Evolutionary conservation across 2,113 vertebrate species (phyloP).

Genomic region (Platysternon megacephalum): DNA sequence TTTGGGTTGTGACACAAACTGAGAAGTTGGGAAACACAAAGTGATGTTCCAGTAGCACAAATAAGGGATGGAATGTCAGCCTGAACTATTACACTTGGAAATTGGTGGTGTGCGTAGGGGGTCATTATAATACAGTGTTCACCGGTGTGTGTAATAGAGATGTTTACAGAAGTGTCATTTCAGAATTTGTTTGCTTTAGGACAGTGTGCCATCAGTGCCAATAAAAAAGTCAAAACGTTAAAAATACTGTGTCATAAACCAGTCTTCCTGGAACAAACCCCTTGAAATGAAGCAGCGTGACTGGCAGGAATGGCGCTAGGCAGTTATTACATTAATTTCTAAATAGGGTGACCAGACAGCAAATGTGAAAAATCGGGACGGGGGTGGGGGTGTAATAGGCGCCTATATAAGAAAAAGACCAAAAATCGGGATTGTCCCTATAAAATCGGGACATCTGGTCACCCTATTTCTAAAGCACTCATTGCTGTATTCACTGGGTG

Average conservation of each 20-base stretch:
- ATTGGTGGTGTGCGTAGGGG: neutral
- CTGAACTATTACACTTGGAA: neutral
- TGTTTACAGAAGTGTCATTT: neutral
- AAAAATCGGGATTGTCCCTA: too few relatives aligned
- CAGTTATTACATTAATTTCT: neutral
- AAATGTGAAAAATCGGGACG: too few relatives aligned
- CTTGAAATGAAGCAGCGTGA: neutral
- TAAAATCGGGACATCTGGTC: too few relatives aligned
- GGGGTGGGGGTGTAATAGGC: too few relatives aligned
- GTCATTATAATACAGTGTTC: neutral
- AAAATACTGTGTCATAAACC: neutral
- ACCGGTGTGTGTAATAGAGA: neutral
- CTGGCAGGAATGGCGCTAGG: neutral
- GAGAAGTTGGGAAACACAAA: neutral
- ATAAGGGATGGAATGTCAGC: neutral
- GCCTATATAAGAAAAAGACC: too few relatives aligned
- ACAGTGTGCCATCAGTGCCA: neutral
- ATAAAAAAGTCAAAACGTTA: neutral
- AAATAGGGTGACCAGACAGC: too few relatives aligned
- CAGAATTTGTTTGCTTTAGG: neutral
- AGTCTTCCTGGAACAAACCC: neutral
- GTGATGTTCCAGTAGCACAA: accelerated
- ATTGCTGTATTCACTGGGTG: neutral
- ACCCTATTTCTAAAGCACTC: too few relatives aligned
- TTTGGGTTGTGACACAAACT: neutral